A percentile compares a stretch with the other conserved stretches of the same genome.
These are phyloP conservation scores for Xestia xanthographa DNA, from an alignment of 2,888 invertebrate genomes.

Conservation along the genomic window DNA sequence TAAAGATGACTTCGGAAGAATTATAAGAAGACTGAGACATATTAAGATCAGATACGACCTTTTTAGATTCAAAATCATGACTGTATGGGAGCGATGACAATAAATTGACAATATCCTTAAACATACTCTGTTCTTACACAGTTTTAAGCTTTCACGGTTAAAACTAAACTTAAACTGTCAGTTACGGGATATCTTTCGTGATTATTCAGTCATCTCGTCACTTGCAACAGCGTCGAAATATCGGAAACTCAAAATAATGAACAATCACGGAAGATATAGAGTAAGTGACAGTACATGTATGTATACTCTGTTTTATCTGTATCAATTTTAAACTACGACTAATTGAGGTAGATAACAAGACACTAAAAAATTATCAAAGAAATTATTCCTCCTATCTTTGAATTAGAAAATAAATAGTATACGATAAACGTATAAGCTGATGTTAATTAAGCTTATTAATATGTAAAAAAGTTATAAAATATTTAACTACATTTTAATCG, in stretches of 20 bases:
- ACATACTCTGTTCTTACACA: too few species aligned
- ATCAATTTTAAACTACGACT: not conserved
- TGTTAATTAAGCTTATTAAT: constrained; percentile 45
- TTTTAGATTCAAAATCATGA: not conserved
- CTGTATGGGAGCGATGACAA: too few species aligned
- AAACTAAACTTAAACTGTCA: too few species aligned
- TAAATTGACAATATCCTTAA: not conserved
- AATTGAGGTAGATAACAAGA: constrained; percentile 11
- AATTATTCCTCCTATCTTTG: constrained; percentile 4
- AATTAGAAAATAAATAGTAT: constrained; percentile 1
- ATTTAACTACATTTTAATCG: constrained; percentile 54
- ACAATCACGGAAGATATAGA: too few species aligned
- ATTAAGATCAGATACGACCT: constrained; percentile 8
- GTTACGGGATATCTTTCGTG: too few species aligned
- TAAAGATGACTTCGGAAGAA: constrained; percentile 16
- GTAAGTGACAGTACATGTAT: too few species aligned
- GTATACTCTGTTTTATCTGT: not conserved
- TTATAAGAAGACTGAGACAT: constrained; percentile 7
- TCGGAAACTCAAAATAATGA: too few species aligned
- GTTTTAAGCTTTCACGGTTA: too few species aligned
- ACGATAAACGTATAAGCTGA: constrained; percentile 24
- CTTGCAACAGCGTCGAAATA: too few species aligned
- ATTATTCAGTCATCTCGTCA: too few species aligned
- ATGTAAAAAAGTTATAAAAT: constrained; percentile 42
- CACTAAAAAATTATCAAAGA: not conserved